Conservation (phyloP, 1,140 invertebrate genomes). For the Drosophila dunni region DNA sequence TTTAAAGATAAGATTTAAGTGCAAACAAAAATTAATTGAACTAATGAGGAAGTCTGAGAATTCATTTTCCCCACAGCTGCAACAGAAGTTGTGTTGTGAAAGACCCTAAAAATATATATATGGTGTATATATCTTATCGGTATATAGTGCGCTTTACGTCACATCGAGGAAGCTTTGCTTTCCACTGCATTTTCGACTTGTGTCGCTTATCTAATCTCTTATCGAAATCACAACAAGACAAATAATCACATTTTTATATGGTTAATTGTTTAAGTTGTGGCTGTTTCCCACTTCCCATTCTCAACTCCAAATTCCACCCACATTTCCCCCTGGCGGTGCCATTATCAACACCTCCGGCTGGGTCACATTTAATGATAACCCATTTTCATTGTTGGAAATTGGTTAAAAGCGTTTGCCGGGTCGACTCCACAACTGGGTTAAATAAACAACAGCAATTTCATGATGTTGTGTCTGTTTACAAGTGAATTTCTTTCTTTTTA, state of each 20-base stretch:
- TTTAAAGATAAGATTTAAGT: slow-evolving; percentile 7
- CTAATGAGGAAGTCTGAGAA: slow-evolving; percentile 15
- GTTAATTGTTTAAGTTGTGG: slow-evolving; percentile 34
- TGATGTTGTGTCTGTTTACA: slow-evolving; percentile 46
- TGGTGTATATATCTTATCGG: slow-evolving; percentile 41
- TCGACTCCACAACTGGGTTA: slow-evolving; percentile 55
- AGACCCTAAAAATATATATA: slow-evolving; percentile 22
- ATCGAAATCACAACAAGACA: slow-evolving; percentile 45
- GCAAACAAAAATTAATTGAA: background rate
- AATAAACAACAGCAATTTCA: slow-evolving; percentile 58
- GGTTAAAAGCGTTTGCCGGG: slow-evolving; percentile 43
- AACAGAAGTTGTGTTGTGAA: slow-evolving; percentile 59
- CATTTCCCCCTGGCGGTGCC: background rate
- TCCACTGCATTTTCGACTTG: slow-evolving; percentile 25
- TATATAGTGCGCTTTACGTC: slow-evolving; percentile 53
- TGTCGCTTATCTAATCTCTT: slow-evolving; percentile 57
- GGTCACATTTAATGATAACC: slow-evolving; percentile 69
- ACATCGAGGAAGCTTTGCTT: slow-evolving; percentile 14
- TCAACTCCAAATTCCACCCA: no score
- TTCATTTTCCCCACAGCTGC: slow-evolving; percentile 12
- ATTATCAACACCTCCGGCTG: slow-evolving; percentile 54
- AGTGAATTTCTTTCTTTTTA: slow-evolving; percentile 56
- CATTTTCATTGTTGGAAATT: slow-evolving; percentile 48
- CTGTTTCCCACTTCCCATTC: slow-evolving; percentile 19
- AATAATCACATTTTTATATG: slow-evolving; percentile 35